Conservation (phyloP, 2,797 vertebrate genomes). For the Pangasius larnaudii region DNA sequence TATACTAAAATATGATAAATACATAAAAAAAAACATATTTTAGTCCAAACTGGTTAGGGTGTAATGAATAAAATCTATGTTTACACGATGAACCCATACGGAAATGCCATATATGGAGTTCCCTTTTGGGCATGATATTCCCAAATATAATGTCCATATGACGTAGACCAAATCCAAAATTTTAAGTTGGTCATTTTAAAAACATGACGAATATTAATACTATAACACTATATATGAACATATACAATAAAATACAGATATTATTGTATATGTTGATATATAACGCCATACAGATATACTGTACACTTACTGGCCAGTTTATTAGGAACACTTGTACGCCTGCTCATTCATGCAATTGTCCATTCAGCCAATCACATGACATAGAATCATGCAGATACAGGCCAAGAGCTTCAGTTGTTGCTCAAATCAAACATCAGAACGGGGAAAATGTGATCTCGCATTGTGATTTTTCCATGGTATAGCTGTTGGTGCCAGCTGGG, state of each 20-base stretch:
- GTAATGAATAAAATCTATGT: neutral
- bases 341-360: neutral
- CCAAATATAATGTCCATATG: neutral
- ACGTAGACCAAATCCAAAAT: neutral
- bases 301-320: neutral
- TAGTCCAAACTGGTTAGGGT: neutral
- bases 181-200: neutral
- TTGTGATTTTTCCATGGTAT: too few species aligned
- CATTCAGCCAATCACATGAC: neutral
- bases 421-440: neutral
- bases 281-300: neutral
- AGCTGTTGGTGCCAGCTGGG: neutral
- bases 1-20: neutral
- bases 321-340: neutral
- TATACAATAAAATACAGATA: neutral
- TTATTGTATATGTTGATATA: too few species aligned
- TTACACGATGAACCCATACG: neutral
- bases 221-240: neutral
- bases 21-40: neutral
- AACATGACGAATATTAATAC: neutral
- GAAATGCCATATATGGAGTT: neutral
- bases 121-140: neutral
- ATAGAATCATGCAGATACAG: neutral
- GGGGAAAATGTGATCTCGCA: neutral
- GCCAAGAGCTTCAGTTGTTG: neutral